Evolutionary conservation across 2,888 invertebrate species (phyloP), one percentile per base, ranked within the genome.

Genomic region (Colletes collaris): DNA sequence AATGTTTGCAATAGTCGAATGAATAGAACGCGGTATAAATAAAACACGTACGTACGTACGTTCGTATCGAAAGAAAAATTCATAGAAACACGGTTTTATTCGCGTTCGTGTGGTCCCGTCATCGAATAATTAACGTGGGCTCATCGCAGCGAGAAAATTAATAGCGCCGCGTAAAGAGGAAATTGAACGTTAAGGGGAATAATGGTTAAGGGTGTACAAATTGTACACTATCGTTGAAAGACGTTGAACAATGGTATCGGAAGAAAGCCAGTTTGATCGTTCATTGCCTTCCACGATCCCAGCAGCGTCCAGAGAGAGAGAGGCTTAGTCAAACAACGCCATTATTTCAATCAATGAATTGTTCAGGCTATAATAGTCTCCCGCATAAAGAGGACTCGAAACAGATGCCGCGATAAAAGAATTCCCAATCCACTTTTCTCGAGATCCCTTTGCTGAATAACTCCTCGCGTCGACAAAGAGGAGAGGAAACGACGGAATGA

Each of bases 311-410:
- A 16, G 3, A 58, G 37, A 58, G 37, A 58, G 19, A 58, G 37
- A 58, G 19, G 65, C 37, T 56, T 35, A 40, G 11, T 5, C 40
- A 62, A 74, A 59, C 35, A 53, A 6, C 27, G 35, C 27, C 58
- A 50, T 73, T 80, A 79, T 62, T 69, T 66, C 68, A 58, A 78
- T 80, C 74, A 50, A 69, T 73, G 66, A 49, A 69, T 70, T 44
- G 56, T 63, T 58, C 65, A 13, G n/a, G 2, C 60, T 40, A 52
- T 73, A 79, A 73, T 53, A 49, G 44, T 8, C 6, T 10, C 4
- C 10, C 11, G 65, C 3, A 59, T 46, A 79, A 79, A 74, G 53
- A 53, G 27, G 19, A 8, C 69, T 79, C 62, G 69, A 69, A 70
- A 72, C 62, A 63, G 74, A 80, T 63, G 67, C 56, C 8, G 1